Conservation (phyloP, 2,797 vertebrate genomes). For the Hapalemur alaotrensis region DNA sequence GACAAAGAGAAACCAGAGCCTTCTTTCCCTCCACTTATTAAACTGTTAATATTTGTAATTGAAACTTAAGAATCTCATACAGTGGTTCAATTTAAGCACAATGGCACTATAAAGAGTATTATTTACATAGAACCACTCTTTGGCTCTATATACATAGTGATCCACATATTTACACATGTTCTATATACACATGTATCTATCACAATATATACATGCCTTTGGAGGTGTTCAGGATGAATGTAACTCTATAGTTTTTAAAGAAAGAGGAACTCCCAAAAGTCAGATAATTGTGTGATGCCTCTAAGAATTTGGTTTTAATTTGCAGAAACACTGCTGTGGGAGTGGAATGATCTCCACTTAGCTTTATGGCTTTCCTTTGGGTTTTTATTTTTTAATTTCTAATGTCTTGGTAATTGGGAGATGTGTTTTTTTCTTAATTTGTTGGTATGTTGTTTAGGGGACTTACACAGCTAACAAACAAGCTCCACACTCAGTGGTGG, state of each 20-base stretch:
- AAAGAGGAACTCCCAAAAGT: not conserved
- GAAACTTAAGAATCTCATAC: constrained; percentile 3
- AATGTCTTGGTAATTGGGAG: not conserved
- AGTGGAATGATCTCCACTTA: not conserved
- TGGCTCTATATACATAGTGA: not conserved
- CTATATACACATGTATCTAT: not conserved
- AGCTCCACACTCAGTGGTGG: not conserved
- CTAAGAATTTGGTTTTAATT: constrained; percentile 19
- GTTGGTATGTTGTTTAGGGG: not conserved
- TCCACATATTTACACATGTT: not conserved
- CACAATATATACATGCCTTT: not conserved
- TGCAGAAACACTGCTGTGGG: not conserved
- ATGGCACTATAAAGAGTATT: not conserved
- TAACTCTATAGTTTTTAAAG: not conserved
- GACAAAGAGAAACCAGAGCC: constrained; percentile 27
- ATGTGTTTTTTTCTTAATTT: not conserved
- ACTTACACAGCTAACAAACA: not conserved
- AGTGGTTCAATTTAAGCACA: not conserved
- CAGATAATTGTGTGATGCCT: not conserved
- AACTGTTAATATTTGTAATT: constrained; percentile 30
- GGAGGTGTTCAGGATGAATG: not conserved
- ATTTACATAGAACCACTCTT: not conserved
- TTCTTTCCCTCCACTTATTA: constrained; percentile 13
- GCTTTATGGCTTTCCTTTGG: not conserved
- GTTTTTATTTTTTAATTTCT: not conserved